Evolutionary conservation across 2,797 vertebrate species (phyloP).

Genomic region (Rhinatrema bivittatum): DNA sequence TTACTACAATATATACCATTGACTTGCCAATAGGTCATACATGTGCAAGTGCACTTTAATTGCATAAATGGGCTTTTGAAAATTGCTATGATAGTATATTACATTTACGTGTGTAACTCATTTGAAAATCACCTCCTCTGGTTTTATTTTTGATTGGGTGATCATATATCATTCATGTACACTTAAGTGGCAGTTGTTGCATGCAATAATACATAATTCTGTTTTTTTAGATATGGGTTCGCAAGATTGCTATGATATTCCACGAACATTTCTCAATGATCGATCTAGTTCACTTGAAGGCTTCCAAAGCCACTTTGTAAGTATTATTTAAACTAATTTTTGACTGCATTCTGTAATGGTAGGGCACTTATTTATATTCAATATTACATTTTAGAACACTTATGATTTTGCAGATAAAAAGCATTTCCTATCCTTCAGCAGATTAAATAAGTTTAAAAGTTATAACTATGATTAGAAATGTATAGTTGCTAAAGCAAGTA

Average conservation of each 20-base stretch:
- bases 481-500: constrained; percentile 24
- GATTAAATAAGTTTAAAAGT: constrained; percentile 4
- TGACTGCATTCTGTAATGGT: neutral
- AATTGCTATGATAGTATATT: too few relatives aligned
- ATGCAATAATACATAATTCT: too few relatives aligned
- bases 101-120: too few relatives aligned
- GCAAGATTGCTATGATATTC: constrained; percentile 97
- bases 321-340: constrained; percentile 47
- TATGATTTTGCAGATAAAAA: neutral
- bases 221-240: constrained; percentile 81
- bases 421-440: constrained; percentile 4
- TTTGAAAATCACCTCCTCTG: too few relatives aligned
- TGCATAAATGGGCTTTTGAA: too few relatives aligned
- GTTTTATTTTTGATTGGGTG: too few relatives aligned
- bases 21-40: too few relatives aligned
- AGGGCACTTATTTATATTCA: constrained; percentile 11
- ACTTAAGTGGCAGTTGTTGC: too few relatives aligned
- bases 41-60: too few relatives aligned
- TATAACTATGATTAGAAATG: constrained; percentile 24
- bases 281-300: constrained; percentile 89
- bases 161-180: too few relatives aligned
- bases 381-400: too few relatives aligned
- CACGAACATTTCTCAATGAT: constrained; percentile 85
- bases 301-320: constrained; percentile 94
- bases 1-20: too few relatives aligned